Conservation (phyloP, 2,888 invertebrate genomes). For the Sarcophaga variegata region DNA sequence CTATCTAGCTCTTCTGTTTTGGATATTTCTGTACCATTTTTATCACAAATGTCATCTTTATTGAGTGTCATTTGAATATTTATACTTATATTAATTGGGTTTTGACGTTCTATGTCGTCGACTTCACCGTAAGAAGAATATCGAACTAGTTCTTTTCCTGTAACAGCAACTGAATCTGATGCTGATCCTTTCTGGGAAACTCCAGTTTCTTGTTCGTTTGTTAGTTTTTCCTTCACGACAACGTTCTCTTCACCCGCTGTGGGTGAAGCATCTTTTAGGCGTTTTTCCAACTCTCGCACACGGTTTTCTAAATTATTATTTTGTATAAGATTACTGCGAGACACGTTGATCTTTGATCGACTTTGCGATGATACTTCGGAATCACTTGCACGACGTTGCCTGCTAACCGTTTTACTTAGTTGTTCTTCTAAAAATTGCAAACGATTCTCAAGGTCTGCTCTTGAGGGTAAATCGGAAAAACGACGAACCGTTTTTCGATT, state of each 20-base stretch:
- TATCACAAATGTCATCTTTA: slow-evolving; percentile 70
- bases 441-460: slow-evolving; percentile 80
- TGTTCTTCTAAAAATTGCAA: slow-evolving; percentile 78
- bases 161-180: slow-evolving; percentile 72
- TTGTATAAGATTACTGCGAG: background rate
- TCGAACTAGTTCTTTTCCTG: slow-evolving; percentile 77
- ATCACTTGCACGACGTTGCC: slow-evolving; percentile 81
- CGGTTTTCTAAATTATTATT: slow-evolving; percentile 74
- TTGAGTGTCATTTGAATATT: slow-evolving; percentile 79
- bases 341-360: background rate
- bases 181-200: slow-evolving; percentile 52
- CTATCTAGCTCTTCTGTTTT: slow-evolving; percentile 69
- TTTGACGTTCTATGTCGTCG: slow-evolving; percentile 74
- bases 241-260: slow-evolving; percentile 73
- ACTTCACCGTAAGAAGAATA: slow-evolving; percentile 76
- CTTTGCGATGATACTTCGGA: slow-evolving; percentile 79
- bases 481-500: slow-evolving; percentile 78
- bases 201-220: slow-evolving; percentile 48
- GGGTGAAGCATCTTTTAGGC: slow-evolving; percentile 76
- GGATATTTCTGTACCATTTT: slow-evolving; percentile 71
- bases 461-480: slow-evolving; percentile 80
- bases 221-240: slow-evolving; percentile 59
- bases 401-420: slow-evolving; percentile 78
- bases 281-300: slow-evolving; percentile 77
- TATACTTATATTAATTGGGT: slow-evolving; percentile 78